Percentiles rank a stretch among this genome's conserved stretches.
Conservation (phyloP, 2,797 vertebrate genomes). For the Sebastes vulpes region DNA sequence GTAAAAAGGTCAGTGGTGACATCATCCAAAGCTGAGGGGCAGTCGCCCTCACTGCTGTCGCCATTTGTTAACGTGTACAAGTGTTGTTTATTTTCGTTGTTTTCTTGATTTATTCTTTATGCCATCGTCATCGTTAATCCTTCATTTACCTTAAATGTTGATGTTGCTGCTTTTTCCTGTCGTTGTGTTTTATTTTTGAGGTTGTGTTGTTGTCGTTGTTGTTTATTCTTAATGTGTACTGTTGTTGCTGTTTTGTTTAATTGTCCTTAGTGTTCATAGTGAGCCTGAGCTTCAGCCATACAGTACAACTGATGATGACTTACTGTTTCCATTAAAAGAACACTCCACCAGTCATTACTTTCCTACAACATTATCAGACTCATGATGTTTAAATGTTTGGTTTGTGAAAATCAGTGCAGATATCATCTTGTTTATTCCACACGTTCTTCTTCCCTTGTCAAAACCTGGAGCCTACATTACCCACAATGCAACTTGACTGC, state of each 20-base stretch:
- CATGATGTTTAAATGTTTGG: background rate
- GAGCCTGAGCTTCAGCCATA: background rate
- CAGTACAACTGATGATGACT: background rate
- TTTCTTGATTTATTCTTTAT: background rate
- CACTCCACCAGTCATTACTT: background rate
- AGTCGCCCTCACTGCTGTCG: slow-evolving; percentile 37
- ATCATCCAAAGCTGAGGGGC: slow-evolving; percentile 33
- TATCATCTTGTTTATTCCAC: background rate
- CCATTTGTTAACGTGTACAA: slow-evolving; percentile 28
- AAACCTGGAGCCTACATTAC: background rate
- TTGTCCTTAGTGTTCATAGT: background rate
- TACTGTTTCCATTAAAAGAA: background rate
- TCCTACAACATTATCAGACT: background rate
- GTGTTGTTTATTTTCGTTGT: slow-evolving; percentile 22
- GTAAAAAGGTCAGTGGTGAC: slow-evolving; percentile 91
- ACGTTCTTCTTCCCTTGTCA: background rate
- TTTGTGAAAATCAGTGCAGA: background rate
- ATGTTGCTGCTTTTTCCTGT: background rate
- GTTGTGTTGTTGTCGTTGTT: slow-evolving; percentile 7
- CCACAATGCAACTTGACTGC: background rate
- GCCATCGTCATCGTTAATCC: background rate
- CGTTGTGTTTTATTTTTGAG: background rate
- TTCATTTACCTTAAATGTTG: background rate
- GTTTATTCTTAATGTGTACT: slow-evolving; percentile 7
- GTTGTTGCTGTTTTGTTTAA: background rate